Evolutionary conservation across 2,797 vertebrate genomes (phyloP), one percentile per base, ranked within the genome.

Genomic region (Rhinoraja longicauda): DNA sequence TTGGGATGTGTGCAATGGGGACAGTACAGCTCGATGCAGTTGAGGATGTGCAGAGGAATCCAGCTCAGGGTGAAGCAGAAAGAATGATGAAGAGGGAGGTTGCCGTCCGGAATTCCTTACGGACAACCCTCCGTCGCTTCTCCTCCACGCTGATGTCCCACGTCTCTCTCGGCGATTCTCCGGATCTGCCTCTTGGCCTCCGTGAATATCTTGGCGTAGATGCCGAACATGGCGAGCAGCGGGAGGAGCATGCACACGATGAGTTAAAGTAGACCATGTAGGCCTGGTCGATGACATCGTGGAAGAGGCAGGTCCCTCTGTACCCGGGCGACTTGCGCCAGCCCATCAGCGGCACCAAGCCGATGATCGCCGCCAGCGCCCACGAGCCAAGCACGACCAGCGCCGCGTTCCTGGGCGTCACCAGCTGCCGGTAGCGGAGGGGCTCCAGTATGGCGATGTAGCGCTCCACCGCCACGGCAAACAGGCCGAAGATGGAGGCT

Each of bases 241-340:
- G 94, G 94, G 1, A 73, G 90, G 15, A 95, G 17, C 64, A 94
- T 94, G 76, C 94, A 95, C 1, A 88, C 75, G n/a, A 94, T 93
- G 73, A 95, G 4, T 94, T 93, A 93, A 94, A 93, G 32, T 94
- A 95, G 24, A 95, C 94, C 94, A 94, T 93, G 93, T 94, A 95
- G 0, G 93, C 62, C 13, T 93, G 82, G 0, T 91, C 90, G 36
- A 95, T 95, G 72, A 94, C 90, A 70, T 86, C 93, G 15, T 39
- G 90, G 64, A 95, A 94, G 1, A 93, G 39, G 77, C 94, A 95
- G 0, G 84, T 19, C 10, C 93, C 91, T 0, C 26, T 59, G 1
- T 93, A 36, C 0, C 92, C 91, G 29, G 93, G 72, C 2, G 90
- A 73, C 15, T 86, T 75, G 10, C 93, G 94, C 94, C 94, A 95